phyloP scores from a whole-genome alignment of 1,140 invertebrate genomes.

The Meloidogyne chitwoodi region DNA sequence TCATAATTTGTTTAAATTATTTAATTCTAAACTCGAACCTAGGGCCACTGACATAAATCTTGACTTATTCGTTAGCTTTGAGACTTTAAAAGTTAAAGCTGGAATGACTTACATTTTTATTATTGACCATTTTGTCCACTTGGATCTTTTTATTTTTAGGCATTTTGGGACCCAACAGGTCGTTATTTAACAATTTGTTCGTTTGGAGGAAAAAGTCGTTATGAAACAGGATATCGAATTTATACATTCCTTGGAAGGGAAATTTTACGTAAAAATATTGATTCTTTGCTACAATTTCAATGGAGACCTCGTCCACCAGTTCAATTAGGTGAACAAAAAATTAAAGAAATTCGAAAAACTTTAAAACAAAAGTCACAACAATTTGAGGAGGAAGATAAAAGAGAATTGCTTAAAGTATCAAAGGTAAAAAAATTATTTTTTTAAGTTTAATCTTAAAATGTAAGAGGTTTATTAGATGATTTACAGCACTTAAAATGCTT shows the following conservation, averaged over 20 bases:
- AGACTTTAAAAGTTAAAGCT: neutral
- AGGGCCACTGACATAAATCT: no score
- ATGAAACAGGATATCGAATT: constrained; percentile 80
- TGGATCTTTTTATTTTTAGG: constrained; percentile 31
- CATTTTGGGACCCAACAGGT: constrained; percentile 97
- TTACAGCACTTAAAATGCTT: no score
- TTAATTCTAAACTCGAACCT: no score
- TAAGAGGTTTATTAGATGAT: no score
- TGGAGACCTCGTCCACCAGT: constrained; percentile 90
- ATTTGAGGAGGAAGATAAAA: constrained; percentile 92
- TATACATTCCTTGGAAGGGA: constrained; percentile 87
- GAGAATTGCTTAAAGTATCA: constrained; percentile 83
- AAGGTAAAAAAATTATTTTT: constrained; percentile 66
- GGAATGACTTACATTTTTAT: neutral
- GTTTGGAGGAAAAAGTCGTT: constrained; percentile 87
- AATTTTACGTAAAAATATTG: constrained; percentile 76
- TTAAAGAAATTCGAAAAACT: constrained; percentile 91
- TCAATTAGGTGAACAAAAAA: constrained; percentile 70
- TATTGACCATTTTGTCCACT: neutral
- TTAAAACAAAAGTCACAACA: constrained; percentile 91
- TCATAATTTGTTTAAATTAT: no score
- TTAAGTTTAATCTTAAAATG: no score
- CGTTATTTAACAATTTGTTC: constrained; percentile 90
- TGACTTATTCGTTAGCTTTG: neutral
- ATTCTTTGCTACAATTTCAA: constrained; percentile 85